phyloP scores from a whole-genome alignment of 2,888 invertebrate species.

The Drosophila prolongata region DNA sequence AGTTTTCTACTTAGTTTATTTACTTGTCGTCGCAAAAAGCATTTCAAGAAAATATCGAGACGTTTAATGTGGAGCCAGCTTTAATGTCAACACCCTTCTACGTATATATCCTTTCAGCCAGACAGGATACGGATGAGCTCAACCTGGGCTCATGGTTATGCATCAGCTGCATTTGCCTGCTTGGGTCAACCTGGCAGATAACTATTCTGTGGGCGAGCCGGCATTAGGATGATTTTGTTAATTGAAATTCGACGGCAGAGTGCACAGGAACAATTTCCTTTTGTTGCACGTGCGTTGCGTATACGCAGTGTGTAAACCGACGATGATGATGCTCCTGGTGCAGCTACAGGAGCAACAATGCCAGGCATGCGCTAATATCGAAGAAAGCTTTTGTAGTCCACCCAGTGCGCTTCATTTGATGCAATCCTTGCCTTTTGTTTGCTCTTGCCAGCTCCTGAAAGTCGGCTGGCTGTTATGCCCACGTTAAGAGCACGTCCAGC shows the following conservation, averaged over 20 bases:
- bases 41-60: too few species aligned
- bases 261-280: constrained; percentile 50
- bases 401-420: constrained; percentile 63
- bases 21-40: too few species aligned
- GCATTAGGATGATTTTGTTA: constrained; percentile 55
- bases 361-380: constrained; percentile 40
- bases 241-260: constrained; percentile 60
- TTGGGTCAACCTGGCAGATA: constrained; percentile 11
- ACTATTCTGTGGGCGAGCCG: constrained; percentile 8
- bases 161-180: constrained; percentile 17
- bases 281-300: constrained; percentile 51
- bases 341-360: constrained; percentile 30
- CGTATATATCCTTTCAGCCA: neutral
- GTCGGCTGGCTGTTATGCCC: constrained; percentile 21
- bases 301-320: constrained; percentile 37
- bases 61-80: constrained; percentile 1
- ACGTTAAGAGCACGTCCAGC: constrained; percentile 41
- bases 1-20: too few species aligned
- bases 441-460: constrained; percentile 22
- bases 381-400: constrained; percentile 39
- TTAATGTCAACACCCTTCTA: constrained; percentile 2
- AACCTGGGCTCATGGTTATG: constrained; percentile 11
- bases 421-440: constrained; percentile 67
- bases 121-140: constrained; percentile 11
- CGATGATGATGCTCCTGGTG: constrained; percentile 11